Evolutionary conservation across 2,888 invertebrate species (phyloP).

Genomic region (Cephus nigrinus): DNA sequence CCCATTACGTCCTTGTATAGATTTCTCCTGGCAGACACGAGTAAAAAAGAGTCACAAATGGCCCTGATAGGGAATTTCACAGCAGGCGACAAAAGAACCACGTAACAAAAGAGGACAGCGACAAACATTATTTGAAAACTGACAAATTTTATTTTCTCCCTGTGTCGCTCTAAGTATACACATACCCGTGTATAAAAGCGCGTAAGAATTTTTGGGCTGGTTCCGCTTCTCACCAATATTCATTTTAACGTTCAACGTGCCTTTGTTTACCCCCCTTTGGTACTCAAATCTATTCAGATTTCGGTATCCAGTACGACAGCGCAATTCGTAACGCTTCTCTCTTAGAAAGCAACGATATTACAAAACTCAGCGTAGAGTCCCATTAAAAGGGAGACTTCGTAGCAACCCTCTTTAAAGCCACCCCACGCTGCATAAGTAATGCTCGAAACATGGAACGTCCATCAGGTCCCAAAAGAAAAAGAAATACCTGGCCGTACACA

Average conservation of each 20-base stretch:
- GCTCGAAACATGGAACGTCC: background rate
- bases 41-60: slow-evolving; percentile 29
- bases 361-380: background rate
- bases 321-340: background rate
- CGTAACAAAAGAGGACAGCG: background rate
- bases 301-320: background rate
- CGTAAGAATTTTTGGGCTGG: background rate
- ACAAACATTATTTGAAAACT: background rate
- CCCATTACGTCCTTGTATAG: slow-evolving; percentile 33
- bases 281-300: background rate
- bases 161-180: background rate
- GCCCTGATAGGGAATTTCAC: slow-evolving; percentile 31
- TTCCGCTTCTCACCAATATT: background rate
- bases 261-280: background rate
- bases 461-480: background rate
- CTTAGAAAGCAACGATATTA: background rate
- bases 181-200: too few relatives aligned
- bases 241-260: background rate
- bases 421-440: background rate
- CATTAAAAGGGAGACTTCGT: background rate
- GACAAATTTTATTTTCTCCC: background rate
- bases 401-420: background rate
- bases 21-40: slow-evolving; percentile 17
- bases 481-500: background rate
- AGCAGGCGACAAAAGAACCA: background rate